Evolutionary conservation across 2,888 invertebrate genomes (phyloP).

Genomic region (Dicyrtomina minuta): DNA sequence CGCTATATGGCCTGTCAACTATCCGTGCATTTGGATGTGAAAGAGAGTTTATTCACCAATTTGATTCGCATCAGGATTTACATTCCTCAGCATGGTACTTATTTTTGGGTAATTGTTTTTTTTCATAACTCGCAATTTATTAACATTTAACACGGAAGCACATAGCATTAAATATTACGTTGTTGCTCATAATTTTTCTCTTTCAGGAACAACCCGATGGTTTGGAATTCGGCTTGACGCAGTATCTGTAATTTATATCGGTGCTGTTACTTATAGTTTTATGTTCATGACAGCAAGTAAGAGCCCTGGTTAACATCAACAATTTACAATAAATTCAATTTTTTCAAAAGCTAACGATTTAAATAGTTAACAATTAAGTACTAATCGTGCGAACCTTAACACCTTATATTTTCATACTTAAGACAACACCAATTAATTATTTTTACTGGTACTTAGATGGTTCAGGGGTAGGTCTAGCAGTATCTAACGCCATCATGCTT

Average conservation of each 20-base stretch:
- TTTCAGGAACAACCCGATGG: constrained; percentile 83
- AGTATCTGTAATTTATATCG: constrained; percentile 82
- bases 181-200: background rate
- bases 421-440: background rate
- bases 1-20: constrained; percentile 84
- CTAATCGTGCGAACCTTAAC: no score
- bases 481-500: constrained; percentile 12
- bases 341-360: no score
- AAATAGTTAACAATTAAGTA: no score
- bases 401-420: no score
- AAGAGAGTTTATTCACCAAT: constrained; percentile 71
- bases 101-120: constrained; percentile 59
- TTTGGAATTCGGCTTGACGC: constrained; percentile 76
- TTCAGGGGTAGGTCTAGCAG: constrained; percentile 20
- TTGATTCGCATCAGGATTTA: constrained; percentile 69
- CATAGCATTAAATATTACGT: background rate
- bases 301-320: background rate
- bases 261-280: constrained; percentile 67
- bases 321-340: no score
- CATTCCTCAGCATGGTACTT: constrained; percentile 91
- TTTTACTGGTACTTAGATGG: constrained; percentile 4
- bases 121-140: background rate
- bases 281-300: constrained; percentile 6
- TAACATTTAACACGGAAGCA: background rate
- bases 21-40: constrained; percentile 86